Evolutionary conservation across 2,797 vertebrate genomes (phyloP).

Genomic region (Craterocephalus amniculus): DNA sequence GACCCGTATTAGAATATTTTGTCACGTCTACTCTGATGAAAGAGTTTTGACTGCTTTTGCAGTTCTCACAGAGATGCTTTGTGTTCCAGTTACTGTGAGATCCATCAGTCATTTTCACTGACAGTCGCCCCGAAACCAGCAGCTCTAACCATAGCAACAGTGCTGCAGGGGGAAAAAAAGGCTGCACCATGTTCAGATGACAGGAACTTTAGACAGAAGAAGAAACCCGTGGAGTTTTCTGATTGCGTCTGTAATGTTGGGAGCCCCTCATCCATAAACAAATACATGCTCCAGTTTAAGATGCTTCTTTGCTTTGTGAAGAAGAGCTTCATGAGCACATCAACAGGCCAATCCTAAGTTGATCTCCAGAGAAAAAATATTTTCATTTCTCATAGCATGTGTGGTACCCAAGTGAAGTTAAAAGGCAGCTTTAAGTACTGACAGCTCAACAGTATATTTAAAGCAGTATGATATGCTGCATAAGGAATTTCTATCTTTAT

Average conservation of each 20-base stretch:
- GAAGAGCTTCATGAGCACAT: conserved; percentile 49
- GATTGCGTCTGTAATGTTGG: conserved; percentile 58
- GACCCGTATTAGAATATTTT: conserved; percentile 53
- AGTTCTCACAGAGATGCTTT: conserved; percentile 13
- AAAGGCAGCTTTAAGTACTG: conserved; percentile 43
- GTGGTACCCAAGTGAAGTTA: conserved; percentile 38
- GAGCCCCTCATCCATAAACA: conserved; percentile 70
- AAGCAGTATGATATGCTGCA: conserved; percentile 5
- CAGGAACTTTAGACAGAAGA: conserved; percentile 38
- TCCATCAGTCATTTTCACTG: conserved; percentile 32
- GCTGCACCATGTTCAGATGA: conserved; percentile 36
- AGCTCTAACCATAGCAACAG: conserved; percentile 33
- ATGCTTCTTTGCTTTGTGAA: conserved; percentile 51
- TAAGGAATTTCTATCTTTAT: neutral
- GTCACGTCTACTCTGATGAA: conserved; percentile 31
- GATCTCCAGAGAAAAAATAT: conserved; percentile 53
- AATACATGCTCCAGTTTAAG: conserved; percentile 70
- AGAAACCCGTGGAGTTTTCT: conserved; percentile 23
- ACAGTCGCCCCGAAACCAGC: conserved; percentile 26
- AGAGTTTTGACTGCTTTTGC: conserved; percentile 14
- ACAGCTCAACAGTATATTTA: conserved; percentile 9
- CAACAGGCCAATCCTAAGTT: conserved; percentile 55
- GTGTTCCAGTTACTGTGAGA: conserved; percentile 15
- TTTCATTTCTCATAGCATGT: conserved; percentile 42
- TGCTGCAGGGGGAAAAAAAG: conserved; percentile 28